These are phyloP conservation scores for Plagiodera versicolora DNA, from an alignment of 2,888 invertebrate genomes.

Conservation along the genomic window DNA sequence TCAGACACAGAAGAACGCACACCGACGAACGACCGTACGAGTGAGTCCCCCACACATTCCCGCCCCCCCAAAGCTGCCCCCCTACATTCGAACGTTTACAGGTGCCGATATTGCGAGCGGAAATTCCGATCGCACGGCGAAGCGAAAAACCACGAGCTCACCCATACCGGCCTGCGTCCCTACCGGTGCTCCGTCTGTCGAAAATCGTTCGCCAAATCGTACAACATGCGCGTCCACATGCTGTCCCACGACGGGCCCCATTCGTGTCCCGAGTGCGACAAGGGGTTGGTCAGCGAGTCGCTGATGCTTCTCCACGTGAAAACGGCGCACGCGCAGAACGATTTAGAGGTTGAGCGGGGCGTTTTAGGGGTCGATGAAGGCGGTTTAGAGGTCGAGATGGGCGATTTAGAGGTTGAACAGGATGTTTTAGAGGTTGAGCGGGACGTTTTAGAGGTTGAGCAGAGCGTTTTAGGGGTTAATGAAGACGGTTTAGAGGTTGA, in stretches of 20 bases:
- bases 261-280: conserved; percentile 23
- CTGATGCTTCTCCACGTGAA: neutral
- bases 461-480: too few relatives aligned
- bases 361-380: too few relatives aligned
- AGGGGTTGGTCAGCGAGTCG: neutral
- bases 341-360: too few relatives aligned
- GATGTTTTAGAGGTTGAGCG: too few relatives aligned
- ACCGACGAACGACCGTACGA: conserved; percentile 79
- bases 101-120: conserved; percentile 71
- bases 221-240: conserved; percentile 56
- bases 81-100: too few relatives aligned
- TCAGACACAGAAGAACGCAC: conserved; percentile 77
- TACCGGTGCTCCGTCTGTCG: conserved; percentile 55
- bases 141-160: conserved; percentile 38
- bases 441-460: too few relatives aligned
- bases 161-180: conserved; percentile 56
- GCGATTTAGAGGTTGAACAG: too few relatives aligned
- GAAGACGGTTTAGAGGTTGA: too few relatives aligned
- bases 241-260: conserved; percentile 54
- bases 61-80: too few relatives aligned
- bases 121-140: conserved; percentile 75
- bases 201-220: conserved; percentile 51
- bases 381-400: too few relatives aligned
- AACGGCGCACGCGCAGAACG: neutral
- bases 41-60: neutral